Conservation (phyloP, 2,797 vertebrate genomes). For the Sebastes vulpes region DNA sequence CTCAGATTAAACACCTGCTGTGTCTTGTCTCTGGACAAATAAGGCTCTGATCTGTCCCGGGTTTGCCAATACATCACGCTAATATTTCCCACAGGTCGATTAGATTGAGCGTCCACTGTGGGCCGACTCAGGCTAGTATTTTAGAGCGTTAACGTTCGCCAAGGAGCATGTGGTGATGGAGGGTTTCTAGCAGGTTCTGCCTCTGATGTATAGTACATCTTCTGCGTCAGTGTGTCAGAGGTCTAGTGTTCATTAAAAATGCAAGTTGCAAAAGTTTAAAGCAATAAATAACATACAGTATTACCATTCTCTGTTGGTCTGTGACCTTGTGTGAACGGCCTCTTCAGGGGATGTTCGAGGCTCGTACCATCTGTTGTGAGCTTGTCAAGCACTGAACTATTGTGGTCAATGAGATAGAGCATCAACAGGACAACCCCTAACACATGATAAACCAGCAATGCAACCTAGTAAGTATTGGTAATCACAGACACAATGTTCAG, state of each 20-base stretch:
- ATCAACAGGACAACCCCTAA: neutral
- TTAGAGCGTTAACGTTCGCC: constrained; percentile 9
- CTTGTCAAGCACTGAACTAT: neutral
- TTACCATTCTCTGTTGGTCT: neutral
- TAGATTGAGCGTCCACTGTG: constrained; percentile 33
- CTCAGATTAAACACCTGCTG: constrained; percentile 60
- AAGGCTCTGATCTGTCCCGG: constrained; percentile 59
- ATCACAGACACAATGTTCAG: neutral
- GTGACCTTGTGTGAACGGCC: neutral
- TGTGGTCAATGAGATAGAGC: neutral
- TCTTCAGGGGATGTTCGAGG: neutral
- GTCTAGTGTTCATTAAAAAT: neutral
- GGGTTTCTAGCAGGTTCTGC: constrained; percentile 21
- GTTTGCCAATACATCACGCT: constrained; percentile 21
- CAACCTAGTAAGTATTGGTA: neutral
- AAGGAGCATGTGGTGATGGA: constrained; percentile 45
- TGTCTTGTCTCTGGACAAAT: constrained; percentile 69
- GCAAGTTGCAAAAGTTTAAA: neutral
- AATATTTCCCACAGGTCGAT: constrained; percentile 55
- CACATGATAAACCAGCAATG: neutral
- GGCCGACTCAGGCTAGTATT: neutral
- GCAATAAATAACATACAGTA: neutral
- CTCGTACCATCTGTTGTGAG: neutral
- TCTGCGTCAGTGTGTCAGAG: neutral
- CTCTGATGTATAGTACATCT: neutral